Conservation (phyloP, 2,797 vertebrate species). For the Poecilia gillii region DNA sequence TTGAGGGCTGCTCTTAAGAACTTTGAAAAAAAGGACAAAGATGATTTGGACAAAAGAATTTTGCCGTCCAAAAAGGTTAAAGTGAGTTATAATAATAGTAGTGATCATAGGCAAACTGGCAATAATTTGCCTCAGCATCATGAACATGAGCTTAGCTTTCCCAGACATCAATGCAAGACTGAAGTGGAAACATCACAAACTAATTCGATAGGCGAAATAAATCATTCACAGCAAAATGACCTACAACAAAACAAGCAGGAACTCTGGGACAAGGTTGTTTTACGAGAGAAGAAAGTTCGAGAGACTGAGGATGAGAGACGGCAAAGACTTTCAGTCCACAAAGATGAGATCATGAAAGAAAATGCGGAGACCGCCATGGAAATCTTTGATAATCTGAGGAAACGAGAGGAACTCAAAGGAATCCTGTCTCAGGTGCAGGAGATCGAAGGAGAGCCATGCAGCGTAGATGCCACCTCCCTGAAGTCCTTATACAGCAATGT, state of each 20-base stretch:
- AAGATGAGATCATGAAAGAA: constrained; percentile 88
- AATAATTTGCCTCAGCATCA: constrained; percentile 20
- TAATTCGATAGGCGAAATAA: constrained; percentile 11
- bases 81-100: constrained; percentile 29
- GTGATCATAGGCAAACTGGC: constrained; percentile 32
- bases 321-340: constrained; percentile 87
- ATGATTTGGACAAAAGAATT: constrained; percentile 41
- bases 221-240: constrained; percentile 22
- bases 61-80: constrained; percentile 64
- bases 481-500: constrained; percentile 84
- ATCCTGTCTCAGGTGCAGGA: constrained; percentile 85
- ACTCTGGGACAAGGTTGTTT: constrained; percentile 70
- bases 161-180: constrained; percentile 15
- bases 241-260: constrained; percentile 25
- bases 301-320: constrained; percentile 83
- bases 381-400: constrained; percentile 85
- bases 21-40: constrained; percentile 63
- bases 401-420: constrained; percentile 86
- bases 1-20: constrained; percentile 57
- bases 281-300: constrained; percentile 73
- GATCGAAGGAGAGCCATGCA: constrained; percentile 82
- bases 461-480: constrained; percentile 77
- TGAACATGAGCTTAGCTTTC: constrained; percentile 11
- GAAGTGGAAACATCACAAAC: constrained; percentile 20
- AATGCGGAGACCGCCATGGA: constrained; percentile 84